phyloP scores from a whole-genome alignment of 1,140 invertebrate species.

The Drosophila truncata region DNA sequence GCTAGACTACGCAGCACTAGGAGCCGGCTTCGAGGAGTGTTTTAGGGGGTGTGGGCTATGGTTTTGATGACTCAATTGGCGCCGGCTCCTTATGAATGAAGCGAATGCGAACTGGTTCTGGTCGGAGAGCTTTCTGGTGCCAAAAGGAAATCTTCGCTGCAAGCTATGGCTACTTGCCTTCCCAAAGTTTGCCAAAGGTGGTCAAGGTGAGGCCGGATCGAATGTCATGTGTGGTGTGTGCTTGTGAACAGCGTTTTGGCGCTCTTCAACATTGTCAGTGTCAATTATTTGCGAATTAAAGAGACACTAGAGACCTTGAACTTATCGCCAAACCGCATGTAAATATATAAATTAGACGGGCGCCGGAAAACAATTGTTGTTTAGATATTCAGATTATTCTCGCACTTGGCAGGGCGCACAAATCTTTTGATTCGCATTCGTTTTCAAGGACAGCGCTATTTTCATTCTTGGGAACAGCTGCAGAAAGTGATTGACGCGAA shows the following conservation, averaged over 20 bases:
- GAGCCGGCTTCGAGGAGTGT: neutral
- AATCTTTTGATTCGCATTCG: constrained; percentile 14
- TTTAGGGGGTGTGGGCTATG: constrained; percentile 6
- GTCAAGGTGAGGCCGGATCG: constrained; percentile 73
- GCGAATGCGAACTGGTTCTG: constrained; percentile 55
- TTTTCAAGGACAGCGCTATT: constrained; percentile 55
- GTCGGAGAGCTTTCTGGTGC: constrained; percentile 34
- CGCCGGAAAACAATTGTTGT: constrained; percentile 59
- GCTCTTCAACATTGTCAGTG: constrained; percentile 60
- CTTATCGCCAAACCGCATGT: constrained; percentile 62
- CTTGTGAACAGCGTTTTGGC: constrained; percentile 66
- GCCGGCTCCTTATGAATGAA: constrained; percentile 66
- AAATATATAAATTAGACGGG: constrained; percentile 44
- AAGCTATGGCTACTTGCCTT: constrained; percentile 64
- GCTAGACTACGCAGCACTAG: neutral
- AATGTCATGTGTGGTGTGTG: constrained; percentile 63
- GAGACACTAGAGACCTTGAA: constrained; percentile 55
- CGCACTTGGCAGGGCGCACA: constrained; percentile 42
- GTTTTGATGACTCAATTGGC: constrained; percentile 72
- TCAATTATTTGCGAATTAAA: constrained; percentile 53
- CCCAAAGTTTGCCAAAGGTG: constrained; percentile 53
- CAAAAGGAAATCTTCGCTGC: constrained; percentile 75
- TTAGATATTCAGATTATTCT: constrained; percentile 17
- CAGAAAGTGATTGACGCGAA: constrained; percentile 12
- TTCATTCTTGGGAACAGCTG: constrained; percentile 41